phyloP scores from a whole-genome alignment of 1,140 invertebrate species.

The Latrodectus geometricus region DNA sequence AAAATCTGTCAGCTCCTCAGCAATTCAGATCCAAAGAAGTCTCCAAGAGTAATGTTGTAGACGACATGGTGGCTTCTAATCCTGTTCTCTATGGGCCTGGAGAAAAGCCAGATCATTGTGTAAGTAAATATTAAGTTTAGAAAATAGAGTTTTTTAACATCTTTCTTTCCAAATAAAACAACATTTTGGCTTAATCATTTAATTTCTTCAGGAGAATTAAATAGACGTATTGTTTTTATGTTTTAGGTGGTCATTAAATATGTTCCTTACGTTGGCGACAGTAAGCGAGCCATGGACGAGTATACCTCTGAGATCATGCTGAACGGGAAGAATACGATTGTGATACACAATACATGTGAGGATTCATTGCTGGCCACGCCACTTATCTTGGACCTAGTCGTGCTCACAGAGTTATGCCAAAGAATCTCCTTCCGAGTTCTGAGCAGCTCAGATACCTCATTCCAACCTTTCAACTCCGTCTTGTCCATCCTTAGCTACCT shows the following conservation, averaged over 20 bases:
- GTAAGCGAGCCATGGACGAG: conserved; percentile 96
- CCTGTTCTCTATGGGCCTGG: conserved; percentile 80
- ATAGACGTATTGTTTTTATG: no score
- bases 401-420: conserved; percentile 88
- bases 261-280: conserved; percentile 95
- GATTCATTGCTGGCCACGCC: conserved; percentile 94
- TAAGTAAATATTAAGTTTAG: no score
- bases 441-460: conserved; percentile 68
- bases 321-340: conserved; percentile 92
- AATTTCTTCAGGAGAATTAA: no score
- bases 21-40: conserved; percentile 86
- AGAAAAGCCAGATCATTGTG: conserved; percentile 91
- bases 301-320: conserved; percentile 96
- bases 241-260: conserved; percentile 92
- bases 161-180: no score
- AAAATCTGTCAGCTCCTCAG: conserved; percentile 91
- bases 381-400: conserved; percentile 90
- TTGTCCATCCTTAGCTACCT: conserved; percentile 89
- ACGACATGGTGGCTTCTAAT: conserved; percentile 94
- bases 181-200: no score
- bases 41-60: conserved; percentile 94
- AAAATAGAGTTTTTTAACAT: no score
- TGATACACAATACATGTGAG: conserved; percentile 96
- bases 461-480: conserved; percentile 79
- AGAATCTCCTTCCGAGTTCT: conserved; percentile 77